Conservation (phyloP, 2,797 vertebrate species). For the Parauchenoglanis punctatus region DNA sequence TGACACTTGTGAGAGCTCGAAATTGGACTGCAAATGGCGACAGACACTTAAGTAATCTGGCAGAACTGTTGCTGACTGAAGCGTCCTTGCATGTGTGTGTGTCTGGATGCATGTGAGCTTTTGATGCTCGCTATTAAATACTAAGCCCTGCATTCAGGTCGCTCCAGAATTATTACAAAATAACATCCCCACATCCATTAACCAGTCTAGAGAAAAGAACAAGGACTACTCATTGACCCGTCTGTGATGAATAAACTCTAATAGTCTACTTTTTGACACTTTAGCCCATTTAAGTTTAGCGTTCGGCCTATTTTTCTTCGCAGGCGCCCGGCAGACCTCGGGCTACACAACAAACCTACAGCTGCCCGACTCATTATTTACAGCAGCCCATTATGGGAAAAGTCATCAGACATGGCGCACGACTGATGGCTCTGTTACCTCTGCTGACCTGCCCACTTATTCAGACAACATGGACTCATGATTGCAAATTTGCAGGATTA, state of each 20-base stretch:
- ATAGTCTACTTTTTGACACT: slow-evolving; percentile 26
- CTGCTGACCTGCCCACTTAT: background rate
- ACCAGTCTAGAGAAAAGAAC: background rate
- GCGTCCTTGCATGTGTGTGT: background rate
- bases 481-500: background rate
- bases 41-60: slow-evolving; percentile 40
- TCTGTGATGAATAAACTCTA: slow-evolving; percentile 25
- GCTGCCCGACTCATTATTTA: slow-evolving; percentile 31
- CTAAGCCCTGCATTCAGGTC: background rate
- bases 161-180: background rate
- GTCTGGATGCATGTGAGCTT: background rate
- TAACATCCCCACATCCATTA: background rate
- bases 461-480: slow-evolving; percentile 3
- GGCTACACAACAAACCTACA: slow-evolving; percentile 33
- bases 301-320: slow-evolving; percentile 22
- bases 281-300: slow-evolving; percentile 31
- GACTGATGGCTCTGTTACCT: slow-evolving; percentile 28
- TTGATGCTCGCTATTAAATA: background rate
- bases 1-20: slow-evolving; percentile 36
- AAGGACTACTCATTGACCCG: slow-evolving; percentile 1
- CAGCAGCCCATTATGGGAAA: slow-evolving; percentile 18
- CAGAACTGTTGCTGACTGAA: slow-evolving; percentile 32
- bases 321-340: background rate
- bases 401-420: slow-evolving; percentile 17
- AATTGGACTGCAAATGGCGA: slow-evolving; percentile 34